These are phyloP conservation scores for Pangasius macronema DNA, from an alignment of 2,797 vertebrate genomes.

Conservation along the genomic window DNA sequence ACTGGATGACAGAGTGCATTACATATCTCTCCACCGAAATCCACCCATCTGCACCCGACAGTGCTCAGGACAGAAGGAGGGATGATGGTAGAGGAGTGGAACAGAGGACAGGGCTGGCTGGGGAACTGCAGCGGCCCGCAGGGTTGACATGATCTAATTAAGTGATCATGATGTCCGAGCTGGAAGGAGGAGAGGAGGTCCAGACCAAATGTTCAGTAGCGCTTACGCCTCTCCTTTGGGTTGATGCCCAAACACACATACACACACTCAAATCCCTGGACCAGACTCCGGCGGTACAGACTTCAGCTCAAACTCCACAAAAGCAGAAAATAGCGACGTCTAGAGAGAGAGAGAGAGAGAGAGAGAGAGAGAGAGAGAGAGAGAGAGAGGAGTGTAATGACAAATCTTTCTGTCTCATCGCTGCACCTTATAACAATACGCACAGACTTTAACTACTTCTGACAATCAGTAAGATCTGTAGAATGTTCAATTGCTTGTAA, in stretches of 20 bases:
- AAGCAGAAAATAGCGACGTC: constrained; percentile 33
- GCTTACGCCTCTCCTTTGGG: constrained; percentile 39
- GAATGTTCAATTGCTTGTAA: background rate
- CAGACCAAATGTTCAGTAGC: constrained; percentile 51
- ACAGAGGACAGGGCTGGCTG: constrained; percentile 34
- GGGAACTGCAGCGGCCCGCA: constrained; percentile 47
- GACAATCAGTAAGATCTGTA: background rate
- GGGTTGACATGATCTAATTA: constrained; percentile 57
- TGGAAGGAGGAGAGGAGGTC: constrained; percentile 32
- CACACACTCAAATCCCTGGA: background rate
- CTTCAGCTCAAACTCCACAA: constrained; percentile 27
- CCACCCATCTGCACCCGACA: constrained; percentile 37
- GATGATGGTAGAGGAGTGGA: constrained; percentile 7
- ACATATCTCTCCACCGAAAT: constrained; percentile 44
- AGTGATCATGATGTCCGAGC: constrained; percentile 55
- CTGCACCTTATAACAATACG: background rate
- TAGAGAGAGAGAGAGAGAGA: constrained; percentile 25
- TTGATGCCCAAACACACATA: constrained; percentile 21
- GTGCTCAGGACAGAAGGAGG: constrained; percentile 42
- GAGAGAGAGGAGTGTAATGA: background rate
- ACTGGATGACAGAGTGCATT: constrained; percentile 49
- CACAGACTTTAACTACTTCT: background rate
- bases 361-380: constrained; percentile 5
- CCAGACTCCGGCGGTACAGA: background rate
- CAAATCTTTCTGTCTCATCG: background rate